Conservation (phyloP, 2,888 invertebrate genomes). For the Bimastos eiseni region DNA sequence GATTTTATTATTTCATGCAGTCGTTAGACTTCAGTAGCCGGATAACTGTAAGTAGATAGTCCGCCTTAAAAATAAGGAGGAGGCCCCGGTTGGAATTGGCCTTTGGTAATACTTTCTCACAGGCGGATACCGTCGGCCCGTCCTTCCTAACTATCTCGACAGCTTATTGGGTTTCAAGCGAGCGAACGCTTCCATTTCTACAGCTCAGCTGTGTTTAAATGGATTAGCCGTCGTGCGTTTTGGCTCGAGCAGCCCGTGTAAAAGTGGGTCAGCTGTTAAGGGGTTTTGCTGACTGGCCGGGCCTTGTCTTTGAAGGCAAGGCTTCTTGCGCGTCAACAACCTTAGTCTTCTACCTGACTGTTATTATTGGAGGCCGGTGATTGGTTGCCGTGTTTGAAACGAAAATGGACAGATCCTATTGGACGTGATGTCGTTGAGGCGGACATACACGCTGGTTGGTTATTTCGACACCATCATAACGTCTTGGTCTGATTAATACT, state of each 20-base stretch:
- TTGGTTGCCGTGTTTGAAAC: neutral
- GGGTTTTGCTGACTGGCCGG: neutral
- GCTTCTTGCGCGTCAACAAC: neutral
- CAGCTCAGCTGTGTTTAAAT: slow-evolving; percentile 13
- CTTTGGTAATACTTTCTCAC: slow-evolving; percentile 6
- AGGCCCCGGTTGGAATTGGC: neutral
- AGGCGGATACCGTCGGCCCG: neutral
- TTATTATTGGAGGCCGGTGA: neutral
- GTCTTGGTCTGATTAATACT: neutral
- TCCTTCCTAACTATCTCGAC: neutral
- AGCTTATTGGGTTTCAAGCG: neutral
- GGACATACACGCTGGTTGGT: neutral
- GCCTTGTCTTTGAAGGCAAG: neutral
- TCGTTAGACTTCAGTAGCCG: neutral
- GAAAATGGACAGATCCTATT: neutral
- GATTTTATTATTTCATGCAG: neutral
- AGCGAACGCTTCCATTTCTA: neutral
- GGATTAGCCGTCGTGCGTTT: neutral
- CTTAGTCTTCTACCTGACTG: slow-evolving; percentile 6
- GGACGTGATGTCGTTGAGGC: neutral
- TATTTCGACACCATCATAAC: neutral
- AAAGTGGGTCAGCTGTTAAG: neutral
- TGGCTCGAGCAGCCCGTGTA: neutral
- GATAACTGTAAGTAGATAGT: neutral
- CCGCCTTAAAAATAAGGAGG: neutral